A percentile compares a stretch with the other conserved stretches of the same genome.
phyloP scores from a whole-genome alignment of 2,113 vertebrate species.

The Paradisaea rubra region DNA sequence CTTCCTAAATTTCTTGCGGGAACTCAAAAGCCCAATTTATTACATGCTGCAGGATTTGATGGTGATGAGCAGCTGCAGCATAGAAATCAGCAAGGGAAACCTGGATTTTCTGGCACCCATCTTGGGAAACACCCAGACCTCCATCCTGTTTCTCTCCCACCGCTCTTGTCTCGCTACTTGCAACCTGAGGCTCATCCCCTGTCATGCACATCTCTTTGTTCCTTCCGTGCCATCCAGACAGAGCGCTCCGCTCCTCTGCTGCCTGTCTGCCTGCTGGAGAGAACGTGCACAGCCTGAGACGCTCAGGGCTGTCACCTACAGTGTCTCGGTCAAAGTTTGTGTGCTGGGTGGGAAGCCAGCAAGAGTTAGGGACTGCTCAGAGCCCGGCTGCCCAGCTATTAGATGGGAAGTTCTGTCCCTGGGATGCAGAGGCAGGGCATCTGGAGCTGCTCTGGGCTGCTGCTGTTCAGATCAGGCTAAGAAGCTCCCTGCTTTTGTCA shows the following conservation, averaged over 20 bases:
- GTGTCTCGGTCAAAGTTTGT: accelerated
- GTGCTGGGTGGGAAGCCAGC: background rate
- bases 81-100: background rate
- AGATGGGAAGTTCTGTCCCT: background rate
- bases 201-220: accelerated
- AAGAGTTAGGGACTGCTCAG: background rate
- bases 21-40: background rate
- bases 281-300: background rate
- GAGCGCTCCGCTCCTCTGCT: background rate
- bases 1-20: background rate
- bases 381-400: background rate
- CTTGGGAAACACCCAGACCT: background rate
- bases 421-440: background rate
- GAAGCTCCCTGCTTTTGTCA: background rate
- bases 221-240: background rate
- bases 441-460: background rate
- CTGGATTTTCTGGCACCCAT: background rate
- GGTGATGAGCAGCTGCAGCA: background rate
- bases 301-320: background rate
- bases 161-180: accelerated
- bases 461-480: background rate
- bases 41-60: background rate
- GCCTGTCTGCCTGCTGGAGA: background rate
- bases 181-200: background rate
- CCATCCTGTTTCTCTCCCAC: background rate